Evolutionary conservation across 2,888 invertebrate genomes (phyloP).

Genomic region (Pyrochroa serraticornis): DNA sequence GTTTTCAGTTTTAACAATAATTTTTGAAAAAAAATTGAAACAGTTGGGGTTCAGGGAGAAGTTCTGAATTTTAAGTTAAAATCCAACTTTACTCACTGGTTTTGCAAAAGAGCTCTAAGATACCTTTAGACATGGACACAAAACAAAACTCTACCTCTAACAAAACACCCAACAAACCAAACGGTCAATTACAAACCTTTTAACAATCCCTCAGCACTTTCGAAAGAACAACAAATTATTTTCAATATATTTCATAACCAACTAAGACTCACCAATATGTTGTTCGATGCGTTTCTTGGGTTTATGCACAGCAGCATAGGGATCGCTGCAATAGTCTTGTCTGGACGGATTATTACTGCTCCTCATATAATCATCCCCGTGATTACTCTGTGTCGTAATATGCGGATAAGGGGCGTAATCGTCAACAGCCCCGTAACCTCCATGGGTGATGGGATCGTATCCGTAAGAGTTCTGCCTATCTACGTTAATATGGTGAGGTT

Average conservation of each 20-base stretch:
- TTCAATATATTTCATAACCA: not conserved
- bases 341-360: slow-evolving; percentile 83
- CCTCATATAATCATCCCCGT: slow-evolving; percentile 73
- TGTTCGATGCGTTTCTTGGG: slow-evolving; percentile 87
- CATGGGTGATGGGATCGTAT: slow-evolving; percentile 80
- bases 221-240: not conserved
- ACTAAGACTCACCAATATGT: slow-evolving; percentile 77
- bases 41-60: no score
- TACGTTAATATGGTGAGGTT: slow-evolving; percentile 65
- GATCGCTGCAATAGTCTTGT: slow-evolving; percentile 87
- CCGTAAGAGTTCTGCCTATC: slow-evolving; percentile 72
- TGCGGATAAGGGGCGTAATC: slow-evolving; percentile 88
- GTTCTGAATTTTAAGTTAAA: no score
- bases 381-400: slow-evolving; percentile 70
- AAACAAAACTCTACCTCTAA: no score
- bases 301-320: slow-evolving; percentile 88
- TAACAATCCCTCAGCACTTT: no score
- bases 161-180: no score
- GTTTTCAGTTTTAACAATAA: no score
- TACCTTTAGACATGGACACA: no score
- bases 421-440: slow-evolving; percentile 81
- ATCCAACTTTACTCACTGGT: no score
- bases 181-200: no score
- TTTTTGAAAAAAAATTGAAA: no score
- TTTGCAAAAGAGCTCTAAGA: no score